Evolutionary conservation across 2,888 invertebrate genomes (phyloP).

Genomic region (Drosophila borealis): DNA sequence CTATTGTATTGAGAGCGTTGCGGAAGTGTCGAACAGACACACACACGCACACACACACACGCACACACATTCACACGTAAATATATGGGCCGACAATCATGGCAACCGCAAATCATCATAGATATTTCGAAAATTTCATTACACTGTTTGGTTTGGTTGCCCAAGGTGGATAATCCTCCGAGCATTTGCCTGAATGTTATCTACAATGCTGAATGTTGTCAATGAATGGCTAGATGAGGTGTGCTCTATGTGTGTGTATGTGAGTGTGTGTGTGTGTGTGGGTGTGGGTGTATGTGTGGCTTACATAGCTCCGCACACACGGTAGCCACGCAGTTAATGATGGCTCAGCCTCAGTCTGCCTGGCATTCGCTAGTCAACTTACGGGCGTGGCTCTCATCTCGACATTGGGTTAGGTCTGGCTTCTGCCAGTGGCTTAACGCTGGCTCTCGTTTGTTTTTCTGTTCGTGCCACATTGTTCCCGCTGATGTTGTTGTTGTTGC

Average conservation of each 20-base stretch:
- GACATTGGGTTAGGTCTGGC: constrained; percentile 16
- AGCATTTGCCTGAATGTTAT: constrained; percentile 76
- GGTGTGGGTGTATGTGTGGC: constrained; percentile 20
- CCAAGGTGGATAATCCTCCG: constrained; percentile 55
- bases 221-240: constrained; percentile 72
- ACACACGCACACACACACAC: constrained; percentile 18
- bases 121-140: constrained; percentile 81
- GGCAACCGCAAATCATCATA: constrained; percentile 76
- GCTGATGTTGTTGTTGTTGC: constrained; percentile 30
- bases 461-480: constrained; percentile 28
- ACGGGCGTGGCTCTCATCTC: constrained; percentile 27
- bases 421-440: constrained; percentile 22
- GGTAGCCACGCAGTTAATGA: constrained; percentile 70
- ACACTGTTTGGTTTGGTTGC: constrained; percentile 51
- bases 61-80: not conserved
- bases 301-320: constrained; percentile 40
- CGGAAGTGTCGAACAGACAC: constrained; percentile 61
- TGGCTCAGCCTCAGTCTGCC: constrained; percentile 41
- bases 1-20: constrained; percentile 33
- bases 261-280: constrained; percentile 24
- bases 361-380: constrained; percentile 49
- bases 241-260: constrained; percentile 28
- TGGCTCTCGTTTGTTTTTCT: constrained; percentile 22
- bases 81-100: constrained; percentile 39
- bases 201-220: constrained; percentile 72